Evolutionary conservation across 2,797 vertebrate species (phyloP).

Genomic region (Catostomus latipinnis): DNA sequence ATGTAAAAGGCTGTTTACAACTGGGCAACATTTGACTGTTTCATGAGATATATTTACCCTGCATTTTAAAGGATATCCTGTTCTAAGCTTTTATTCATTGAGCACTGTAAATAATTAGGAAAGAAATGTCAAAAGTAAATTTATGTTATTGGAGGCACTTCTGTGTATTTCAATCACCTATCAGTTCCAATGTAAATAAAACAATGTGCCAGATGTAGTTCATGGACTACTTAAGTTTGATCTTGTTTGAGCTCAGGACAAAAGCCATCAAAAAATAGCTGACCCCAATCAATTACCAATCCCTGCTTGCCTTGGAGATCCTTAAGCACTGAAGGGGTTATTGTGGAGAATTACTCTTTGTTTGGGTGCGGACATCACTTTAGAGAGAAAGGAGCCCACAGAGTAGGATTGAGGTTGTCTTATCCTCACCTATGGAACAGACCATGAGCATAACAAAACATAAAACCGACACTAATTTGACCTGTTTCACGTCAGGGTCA

Average conservation of each 20-base stretch:
- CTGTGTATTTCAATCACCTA: background rate
- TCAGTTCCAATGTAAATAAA: background rate
- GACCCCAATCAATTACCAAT: slow-evolving; percentile 21
- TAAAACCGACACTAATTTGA: slow-evolving; percentile 2
- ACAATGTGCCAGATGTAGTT: slow-evolving; percentile 3
- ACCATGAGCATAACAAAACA: too few relatives aligned
- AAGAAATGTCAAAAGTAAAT: background rate
- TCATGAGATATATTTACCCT: background rate
- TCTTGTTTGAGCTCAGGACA: background rate
- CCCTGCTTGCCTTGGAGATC: slow-evolving; percentile 16
- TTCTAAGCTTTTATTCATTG: background rate
- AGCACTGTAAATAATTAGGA: background rate
- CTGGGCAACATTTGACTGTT: background rate
- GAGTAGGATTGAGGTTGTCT: slow-evolving; percentile 9
- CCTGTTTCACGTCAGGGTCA: background rate
- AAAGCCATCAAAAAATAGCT: slow-evolving; percentile 26
- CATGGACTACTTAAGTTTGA: background rate
- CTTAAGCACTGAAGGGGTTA: slow-evolving; percentile 26
- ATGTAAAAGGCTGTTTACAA: slow-evolving; percentile 13
- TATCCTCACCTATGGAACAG: background rate
- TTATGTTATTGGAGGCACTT: background rate
- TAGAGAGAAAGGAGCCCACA: slow-evolving; percentile 14
- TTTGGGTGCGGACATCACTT: slow-evolving; percentile 19
- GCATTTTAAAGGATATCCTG: background rate
- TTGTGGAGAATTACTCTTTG: slow-evolving; percentile 34